phyloP scores from a whole-genome alignment of 1,140 invertebrate species.

The Panulirus ornatus region DNA sequence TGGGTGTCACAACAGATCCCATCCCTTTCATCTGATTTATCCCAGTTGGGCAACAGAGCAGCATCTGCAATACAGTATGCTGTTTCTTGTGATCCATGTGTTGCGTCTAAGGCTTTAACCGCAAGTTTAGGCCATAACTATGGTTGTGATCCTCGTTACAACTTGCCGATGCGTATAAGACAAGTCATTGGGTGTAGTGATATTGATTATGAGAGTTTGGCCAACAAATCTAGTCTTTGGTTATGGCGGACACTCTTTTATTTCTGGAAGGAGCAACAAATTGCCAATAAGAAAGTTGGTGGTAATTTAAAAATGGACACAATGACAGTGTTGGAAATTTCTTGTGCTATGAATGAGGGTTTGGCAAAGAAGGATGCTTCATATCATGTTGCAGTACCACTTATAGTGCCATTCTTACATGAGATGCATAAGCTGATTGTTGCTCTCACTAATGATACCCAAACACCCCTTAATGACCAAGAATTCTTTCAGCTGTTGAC shows the following conservation, averaged over 20 bases:
- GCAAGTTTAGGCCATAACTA: not conserved
- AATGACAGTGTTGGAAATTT: conserved; percentile 66
- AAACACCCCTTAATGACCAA: conserved; percentile 34
- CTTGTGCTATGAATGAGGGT: conserved; percentile 59
- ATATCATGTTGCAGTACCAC: conserved; percentile 46
- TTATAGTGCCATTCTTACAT: conserved; percentile 40
- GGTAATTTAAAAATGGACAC: conserved; percentile 34
- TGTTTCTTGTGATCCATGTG: conserved; percentile 14
- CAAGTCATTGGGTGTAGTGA: not conserved
- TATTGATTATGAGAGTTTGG: conserved; percentile 45
- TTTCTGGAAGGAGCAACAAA: conserved; percentile 20
- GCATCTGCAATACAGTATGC: conserved; percentile 27
- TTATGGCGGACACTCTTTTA: conserved; percentile 26
- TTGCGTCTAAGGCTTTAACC: conserved; percentile 24
- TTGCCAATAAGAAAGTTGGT: not conserved
- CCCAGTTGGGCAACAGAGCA: conserved; percentile 19
- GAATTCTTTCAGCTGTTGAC: conserved; percentile 33
- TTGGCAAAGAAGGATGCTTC: conserved; percentile 29
- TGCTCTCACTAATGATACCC: conserved; percentile 15
- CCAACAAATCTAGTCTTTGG: conserved; percentile 53
- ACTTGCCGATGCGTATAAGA: not conserved
- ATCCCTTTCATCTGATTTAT: not conserved
- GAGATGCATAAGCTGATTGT: conserved; percentile 32
- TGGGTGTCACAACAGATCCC: conserved; percentile 10
- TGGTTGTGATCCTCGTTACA: conserved; percentile 50